Conservation (phyloP, 2,113 vertebrate species). For the Centrocercus urophasianus region DNA sequence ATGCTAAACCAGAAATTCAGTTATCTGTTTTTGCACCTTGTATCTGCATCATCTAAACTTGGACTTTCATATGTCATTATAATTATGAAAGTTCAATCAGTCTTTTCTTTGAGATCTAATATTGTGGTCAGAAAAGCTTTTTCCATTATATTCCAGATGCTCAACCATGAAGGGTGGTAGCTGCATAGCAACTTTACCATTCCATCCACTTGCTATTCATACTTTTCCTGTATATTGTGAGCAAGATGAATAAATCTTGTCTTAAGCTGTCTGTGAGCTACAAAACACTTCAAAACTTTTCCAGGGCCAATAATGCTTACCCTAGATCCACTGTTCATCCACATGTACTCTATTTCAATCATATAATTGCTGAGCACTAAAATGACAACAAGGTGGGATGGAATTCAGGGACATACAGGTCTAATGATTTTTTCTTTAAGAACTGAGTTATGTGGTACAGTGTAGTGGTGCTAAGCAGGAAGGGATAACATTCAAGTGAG, state of each 20-base stretch:
- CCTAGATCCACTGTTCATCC: not conserved
- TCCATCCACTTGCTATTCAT: not conserved
- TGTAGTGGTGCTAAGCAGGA: not conserved
- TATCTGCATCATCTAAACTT: not conserved
- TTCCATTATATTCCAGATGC: not conserved
- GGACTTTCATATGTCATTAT: not conserved
- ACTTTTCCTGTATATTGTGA: not conserved
- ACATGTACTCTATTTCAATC: not conserved
- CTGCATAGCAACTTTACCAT: not conserved
- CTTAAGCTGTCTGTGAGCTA: not conserved
- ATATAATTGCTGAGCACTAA: not conserved
- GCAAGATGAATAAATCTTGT: not conserved
- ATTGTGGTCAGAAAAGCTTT: not conserved
- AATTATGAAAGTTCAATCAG: no score
- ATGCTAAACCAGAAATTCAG: not conserved
- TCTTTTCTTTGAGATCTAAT: not conserved
- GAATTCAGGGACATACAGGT: not conserved
- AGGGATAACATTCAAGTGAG: no score
- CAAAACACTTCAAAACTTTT: not conserved
- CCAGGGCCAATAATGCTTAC: not conserved
- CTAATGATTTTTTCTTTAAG: not conserved
- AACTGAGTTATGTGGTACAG: not conserved
- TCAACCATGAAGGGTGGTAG: accelerated
- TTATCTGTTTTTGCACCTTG: not conserved
- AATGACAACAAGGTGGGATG: not conserved